Evolutionary conservation across 2,888 invertebrate genomes (phyloP).

Genomic region (Pycnomerus fuliginosus): DNA sequence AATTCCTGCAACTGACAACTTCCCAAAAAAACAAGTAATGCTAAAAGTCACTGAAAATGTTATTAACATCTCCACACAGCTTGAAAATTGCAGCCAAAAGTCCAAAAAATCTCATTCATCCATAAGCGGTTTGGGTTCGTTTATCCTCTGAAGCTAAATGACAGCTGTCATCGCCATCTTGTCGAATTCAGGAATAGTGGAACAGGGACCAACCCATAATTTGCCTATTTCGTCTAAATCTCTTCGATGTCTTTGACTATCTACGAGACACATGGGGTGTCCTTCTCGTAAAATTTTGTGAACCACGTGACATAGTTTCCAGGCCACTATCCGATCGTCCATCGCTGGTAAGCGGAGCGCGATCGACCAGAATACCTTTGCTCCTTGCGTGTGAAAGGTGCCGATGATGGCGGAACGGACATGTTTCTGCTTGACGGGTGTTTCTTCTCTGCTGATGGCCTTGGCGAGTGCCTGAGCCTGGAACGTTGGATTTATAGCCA

Average conservation of each 20-base stretch:
- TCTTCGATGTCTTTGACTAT: constrained; percentile 78
- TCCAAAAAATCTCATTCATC: too few relatives aligned
- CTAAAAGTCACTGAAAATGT: too few relatives aligned
- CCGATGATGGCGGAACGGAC: constrained; percentile 93
- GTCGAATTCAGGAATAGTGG: too few relatives aligned
- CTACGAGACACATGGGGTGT: constrained; percentile 81
- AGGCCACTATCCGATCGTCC: constrained; percentile 93
- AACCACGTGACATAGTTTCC: constrained; percentile 98
- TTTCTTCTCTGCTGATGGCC: constrained; percentile 89
- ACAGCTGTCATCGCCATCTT: too few relatives aligned
- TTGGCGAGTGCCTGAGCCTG: constrained; percentile 88
- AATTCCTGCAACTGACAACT: too few relatives aligned
- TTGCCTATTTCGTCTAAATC: constrained; percentile 86
- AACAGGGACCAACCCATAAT: constrained; percentile 69
- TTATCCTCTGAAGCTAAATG: too few relatives aligned
- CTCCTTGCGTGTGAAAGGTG: constrained; percentile 90
- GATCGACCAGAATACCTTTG: constrained; percentile 84
- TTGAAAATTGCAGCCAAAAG: too few relatives aligned
- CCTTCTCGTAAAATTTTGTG: constrained; percentile 96
- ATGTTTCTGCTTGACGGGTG: constrained; percentile 98
- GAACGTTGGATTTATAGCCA: too few relatives aligned
- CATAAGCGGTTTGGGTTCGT: too few relatives aligned
- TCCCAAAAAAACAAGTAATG: too few relatives aligned
- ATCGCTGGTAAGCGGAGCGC: constrained; percentile 72
- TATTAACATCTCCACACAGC: too few relatives aligned